These are phyloP conservation scores for Megaceryle maxima DNA, from an alignment of 2,113 vertebrate genomes.

Conservation along the genomic window DNA sequence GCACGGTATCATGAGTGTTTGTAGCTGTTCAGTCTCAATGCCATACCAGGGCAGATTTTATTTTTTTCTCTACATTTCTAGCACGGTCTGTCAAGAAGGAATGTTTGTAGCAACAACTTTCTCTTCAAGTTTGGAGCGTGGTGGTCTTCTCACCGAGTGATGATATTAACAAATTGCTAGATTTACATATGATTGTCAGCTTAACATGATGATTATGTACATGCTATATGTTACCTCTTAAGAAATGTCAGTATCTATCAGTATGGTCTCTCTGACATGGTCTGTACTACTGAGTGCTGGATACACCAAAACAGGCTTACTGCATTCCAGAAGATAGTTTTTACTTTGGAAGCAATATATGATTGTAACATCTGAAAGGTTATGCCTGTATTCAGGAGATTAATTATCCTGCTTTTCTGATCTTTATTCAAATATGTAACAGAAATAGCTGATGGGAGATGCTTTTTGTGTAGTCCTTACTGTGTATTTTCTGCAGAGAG, in stretches of 20 bases:
- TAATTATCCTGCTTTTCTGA: background rate
- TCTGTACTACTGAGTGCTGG: background rate
- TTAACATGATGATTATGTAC: background rate
- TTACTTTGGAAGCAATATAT: background rate
- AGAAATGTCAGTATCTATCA: background rate
- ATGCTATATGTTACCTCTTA: background rate
- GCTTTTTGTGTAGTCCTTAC: background rate
- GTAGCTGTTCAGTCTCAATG: background rate
- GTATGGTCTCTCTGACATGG: background rate
- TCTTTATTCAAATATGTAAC: background rate
- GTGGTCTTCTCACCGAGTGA: background rate
- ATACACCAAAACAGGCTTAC: background rate
- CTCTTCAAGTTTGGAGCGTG: background rate
- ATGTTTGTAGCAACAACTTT: background rate
- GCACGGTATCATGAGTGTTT: background rate
- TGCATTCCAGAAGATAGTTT: background rate
- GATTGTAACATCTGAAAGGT: background rate
- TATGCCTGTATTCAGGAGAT: background rate
- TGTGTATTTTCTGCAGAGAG: background rate
- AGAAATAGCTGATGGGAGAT: background rate
- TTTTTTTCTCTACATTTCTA: background rate
- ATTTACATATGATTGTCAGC: background rate
- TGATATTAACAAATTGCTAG: background rate
- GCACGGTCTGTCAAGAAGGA: background rate
- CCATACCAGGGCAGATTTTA: background rate